These are phyloP conservation scores for Carettochelys insculpta DNA, from an alignment of 2,113 vertebrate species.

Conservation along the genomic window DNA sequence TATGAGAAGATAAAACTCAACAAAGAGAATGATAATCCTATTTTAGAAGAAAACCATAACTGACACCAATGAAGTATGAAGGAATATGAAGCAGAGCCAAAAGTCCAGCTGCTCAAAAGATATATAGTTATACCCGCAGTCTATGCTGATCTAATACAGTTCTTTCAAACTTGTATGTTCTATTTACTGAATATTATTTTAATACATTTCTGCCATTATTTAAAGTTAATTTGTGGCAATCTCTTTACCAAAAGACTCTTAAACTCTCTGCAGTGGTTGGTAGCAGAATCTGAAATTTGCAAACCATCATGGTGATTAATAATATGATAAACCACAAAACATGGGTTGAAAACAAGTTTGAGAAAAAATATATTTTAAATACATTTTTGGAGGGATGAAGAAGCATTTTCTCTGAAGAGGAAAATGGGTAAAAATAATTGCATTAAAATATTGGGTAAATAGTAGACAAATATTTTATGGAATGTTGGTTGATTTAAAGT, in stretches of 20 bases:
- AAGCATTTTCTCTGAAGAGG: conserved; percentile 25
- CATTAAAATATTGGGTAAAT: conserved; percentile 11
- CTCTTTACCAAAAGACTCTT: not conserved
- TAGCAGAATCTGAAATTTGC: not conserved
- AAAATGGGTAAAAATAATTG: conserved; percentile 10
- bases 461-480: not conserved
- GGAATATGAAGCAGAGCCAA: not conserved
- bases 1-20: not conserved
- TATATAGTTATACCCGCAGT: not conserved
- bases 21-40: not conserved
- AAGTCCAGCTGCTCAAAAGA: not conserved
- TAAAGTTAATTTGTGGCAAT: not conserved
- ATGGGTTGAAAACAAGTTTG: not conserved
- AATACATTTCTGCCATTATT: not conserved
- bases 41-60: conserved; percentile 10
- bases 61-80: not conserved
- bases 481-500: not conserved
- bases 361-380: no score
- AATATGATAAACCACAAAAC: not conserved
- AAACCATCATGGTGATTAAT: not conserved
- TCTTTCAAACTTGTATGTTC: not conserved
- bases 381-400: not conserved
- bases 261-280: not conserved
- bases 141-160: not conserved
- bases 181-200: not conserved